phyloP scores from a whole-genome alignment of 37 sponge, comb jelly and placozoan genomes.

The Cladorhizidae sp. region DNA sequence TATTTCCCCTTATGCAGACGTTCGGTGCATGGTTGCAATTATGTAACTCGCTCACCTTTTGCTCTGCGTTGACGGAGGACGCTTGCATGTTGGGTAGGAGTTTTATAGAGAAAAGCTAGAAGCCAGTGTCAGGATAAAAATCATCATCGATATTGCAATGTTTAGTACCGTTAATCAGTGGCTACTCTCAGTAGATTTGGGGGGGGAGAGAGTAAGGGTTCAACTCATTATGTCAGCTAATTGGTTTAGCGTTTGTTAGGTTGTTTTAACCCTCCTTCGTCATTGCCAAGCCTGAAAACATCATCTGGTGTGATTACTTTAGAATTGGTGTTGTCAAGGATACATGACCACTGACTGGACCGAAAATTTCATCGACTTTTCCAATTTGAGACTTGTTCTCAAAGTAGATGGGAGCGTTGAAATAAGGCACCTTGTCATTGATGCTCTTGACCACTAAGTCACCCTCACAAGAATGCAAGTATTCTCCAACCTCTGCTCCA shows the following conservation, averaged over 20 bases:
- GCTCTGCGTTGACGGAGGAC: constrained; percentile 70
- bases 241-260: too few species aligned
- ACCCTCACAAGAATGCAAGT: constrained; percentile 92
- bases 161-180: too few species aligned
- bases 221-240: neutral
- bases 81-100: constrained; percentile 85
- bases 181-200: too few species aligned
- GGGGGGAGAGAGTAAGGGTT: neutral
- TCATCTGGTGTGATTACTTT: too few species aligned
- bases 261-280: too few species aligned
- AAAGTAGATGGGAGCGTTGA: constrained; percentile 97
- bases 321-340: constrained; percentile 68
- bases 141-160: too few species aligned
- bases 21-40: too few species aligned
- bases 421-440: constrained; percentile 91
- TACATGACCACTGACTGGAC: constrained; percentile 91
- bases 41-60: constrained; percentile 63
- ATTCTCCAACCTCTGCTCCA: constrained; percentile 77
- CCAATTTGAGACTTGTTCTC: constrained; percentile 99
- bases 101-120: constrained; percentile 93
- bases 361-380: constrained; percentile 98
- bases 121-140: too few species aligned
- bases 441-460: constrained; percentile 89
- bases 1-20: too few species aligned
- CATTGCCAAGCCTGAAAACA: too few species aligned